A percentile compares a stretch with the other conserved stretches of the same genome.
Evolutionary conservation across 2,888 invertebrate genomes (phyloP).

Genomic region (Apodemia zela): DNA sequence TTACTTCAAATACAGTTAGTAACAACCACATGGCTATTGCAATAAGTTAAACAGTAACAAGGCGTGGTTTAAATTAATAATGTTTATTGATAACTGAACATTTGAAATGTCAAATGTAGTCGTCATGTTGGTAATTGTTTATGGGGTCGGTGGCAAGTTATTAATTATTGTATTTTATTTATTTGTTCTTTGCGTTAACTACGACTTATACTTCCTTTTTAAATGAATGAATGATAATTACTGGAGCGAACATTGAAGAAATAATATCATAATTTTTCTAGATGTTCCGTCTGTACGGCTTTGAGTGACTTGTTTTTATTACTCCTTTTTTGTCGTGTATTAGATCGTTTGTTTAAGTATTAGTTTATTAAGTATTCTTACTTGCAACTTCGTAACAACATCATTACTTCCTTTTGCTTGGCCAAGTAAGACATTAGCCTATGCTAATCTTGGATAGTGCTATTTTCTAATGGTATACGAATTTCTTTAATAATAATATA

Average conservation of each 20-base stretch:
- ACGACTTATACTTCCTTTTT: conserved; percentile 13
- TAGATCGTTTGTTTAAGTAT: neutral
- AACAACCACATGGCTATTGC: neutral
- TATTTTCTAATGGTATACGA: too few species aligned
- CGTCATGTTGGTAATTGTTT: conserved; percentile 2
- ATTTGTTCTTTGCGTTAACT: conserved; percentile 4
- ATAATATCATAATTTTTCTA: neutral
- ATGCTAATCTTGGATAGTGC: too few species aligned
- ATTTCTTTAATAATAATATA: too few species aligned
- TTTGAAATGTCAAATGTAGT: conserved; percentile 12
- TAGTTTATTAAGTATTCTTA: neutral
- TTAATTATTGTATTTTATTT: conserved; percentile 14
- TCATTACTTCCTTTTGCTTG: too few species aligned
- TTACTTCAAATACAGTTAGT: neutral
- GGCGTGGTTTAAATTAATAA: conserved; percentile 7
- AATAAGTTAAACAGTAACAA: neutral
- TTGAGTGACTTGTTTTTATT: neutral
- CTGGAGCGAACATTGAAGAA: neutral
- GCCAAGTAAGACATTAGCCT: too few species aligned
- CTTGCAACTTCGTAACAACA: too few species aligned
- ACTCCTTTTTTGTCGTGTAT: neutral
- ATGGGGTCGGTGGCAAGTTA: conserved; percentile 6
- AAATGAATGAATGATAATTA: conserved; percentile 6
- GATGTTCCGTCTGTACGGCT: neutral
- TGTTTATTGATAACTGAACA: conserved; percentile 8